Percentiles rank a stretch among this genome's conserved stretches.
Evolutionary conservation across 2,113 vertebrate species (phyloP).

Genomic region (Empidonax alnorum): DNA sequence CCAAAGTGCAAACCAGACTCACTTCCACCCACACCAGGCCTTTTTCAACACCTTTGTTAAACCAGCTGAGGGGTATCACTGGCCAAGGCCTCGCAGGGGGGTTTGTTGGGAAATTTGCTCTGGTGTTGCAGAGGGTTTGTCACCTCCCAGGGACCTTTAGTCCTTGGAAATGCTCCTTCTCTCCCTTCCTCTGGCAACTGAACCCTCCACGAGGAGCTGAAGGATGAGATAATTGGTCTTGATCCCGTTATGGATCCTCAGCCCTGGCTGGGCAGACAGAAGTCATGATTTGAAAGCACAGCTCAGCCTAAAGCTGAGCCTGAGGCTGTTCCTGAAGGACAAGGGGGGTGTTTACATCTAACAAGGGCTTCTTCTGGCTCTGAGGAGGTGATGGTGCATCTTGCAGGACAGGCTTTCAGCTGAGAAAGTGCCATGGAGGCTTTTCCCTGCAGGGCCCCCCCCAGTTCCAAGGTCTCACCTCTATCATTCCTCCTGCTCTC

Average conservation of each 20-base stretch:
- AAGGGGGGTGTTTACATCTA: background rate
- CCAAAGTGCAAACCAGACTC: background rate
- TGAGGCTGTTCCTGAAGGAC: background rate
- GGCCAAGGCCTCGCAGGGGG: background rate
- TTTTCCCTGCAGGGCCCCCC: background rate
- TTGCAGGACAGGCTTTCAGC: background rate
- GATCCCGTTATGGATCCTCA: background rate
- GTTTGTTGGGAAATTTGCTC: background rate
- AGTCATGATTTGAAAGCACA: background rate
- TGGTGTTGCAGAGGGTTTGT: background rate
- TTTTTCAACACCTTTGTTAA: background rate
- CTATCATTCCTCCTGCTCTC: background rate
- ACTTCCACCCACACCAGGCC: fast-evolving
- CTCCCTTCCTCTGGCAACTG: background rate
- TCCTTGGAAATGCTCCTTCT: background rate
- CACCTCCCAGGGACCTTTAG: background rate
- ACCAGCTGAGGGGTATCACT: fast-evolving
- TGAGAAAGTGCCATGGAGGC: background rate
- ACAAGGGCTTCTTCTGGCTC: background rate
- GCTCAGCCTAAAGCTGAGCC: background rate
- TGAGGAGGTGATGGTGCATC: background rate
- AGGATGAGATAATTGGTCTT: background rate
- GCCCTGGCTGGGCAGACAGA: background rate
- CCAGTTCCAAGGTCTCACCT: background rate
- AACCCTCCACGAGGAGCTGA: background rate